A percentile compares a stretch with the other conserved stretches of the same genome.
Conservation (phyloP, 1,140 invertebrate genomes). For the Yoshiicerus persimilis region DNA sequence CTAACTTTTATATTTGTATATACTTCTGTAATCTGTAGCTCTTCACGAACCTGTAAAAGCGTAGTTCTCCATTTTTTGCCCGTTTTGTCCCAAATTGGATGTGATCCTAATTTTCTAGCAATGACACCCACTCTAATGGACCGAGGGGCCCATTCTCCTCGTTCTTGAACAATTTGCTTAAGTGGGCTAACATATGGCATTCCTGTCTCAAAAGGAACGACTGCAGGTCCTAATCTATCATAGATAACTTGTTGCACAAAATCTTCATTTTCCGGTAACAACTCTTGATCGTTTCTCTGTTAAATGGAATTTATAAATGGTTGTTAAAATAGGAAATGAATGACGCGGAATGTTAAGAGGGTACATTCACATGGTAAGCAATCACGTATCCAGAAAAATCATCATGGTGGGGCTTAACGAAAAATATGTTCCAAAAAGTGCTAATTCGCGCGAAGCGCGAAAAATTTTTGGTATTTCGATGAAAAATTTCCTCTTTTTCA, state of each 20-base stretch:
- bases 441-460: too few species aligned
- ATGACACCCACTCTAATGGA: constrained; percentile 79
- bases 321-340: too few species aligned
- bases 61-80: constrained; percentile 77
- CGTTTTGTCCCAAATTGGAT: constrained; percentile 88
- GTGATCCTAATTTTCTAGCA: constrained; percentile 87
- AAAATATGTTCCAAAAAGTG: too few species aligned
- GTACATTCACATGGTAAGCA: too few species aligned
- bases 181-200: constrained; percentile 58
- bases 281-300: constrained; percentile 66
- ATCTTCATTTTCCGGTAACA: constrained; percentile 76
- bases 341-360: too few species aligned
- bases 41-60: constrained; percentile 75
- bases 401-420: too few species aligned
- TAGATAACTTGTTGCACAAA: constrained; percentile 79
- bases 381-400: too few species aligned
- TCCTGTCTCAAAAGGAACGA: constrained; percentile 54
- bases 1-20: not conserved
- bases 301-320: not conserved
- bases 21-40: too few species aligned
- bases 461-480: too few species aligned
- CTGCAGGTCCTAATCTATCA: constrained; percentile 62
- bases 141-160: constrained; percentile 64
- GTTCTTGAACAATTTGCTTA: constrained; percentile 60
- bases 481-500: too few species aligned